Evolutionary conservation across 2,888 invertebrate species (phyloP).

Genomic region (Baronia brevicornis): DNA sequence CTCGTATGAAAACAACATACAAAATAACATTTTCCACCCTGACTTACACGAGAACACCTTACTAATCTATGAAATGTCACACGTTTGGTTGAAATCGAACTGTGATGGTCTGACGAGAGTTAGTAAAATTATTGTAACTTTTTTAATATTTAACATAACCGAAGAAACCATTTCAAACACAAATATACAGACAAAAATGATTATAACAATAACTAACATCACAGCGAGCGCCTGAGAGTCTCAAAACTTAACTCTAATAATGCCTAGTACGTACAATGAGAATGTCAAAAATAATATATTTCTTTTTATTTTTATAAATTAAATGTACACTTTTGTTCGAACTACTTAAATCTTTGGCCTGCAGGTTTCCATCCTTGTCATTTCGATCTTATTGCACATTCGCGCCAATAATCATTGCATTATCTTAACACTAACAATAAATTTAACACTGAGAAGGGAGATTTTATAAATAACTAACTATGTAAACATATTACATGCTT

Average conservation of each 20-base stretch:
- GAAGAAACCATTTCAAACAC: slow-evolving; percentile 22
- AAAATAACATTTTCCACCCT: slow-evolving; percentile 8
- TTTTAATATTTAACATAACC: slow-evolving; percentile 8
- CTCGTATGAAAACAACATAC: slow-evolving; percentile 1
- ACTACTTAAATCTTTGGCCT: slow-evolving; percentile 68
- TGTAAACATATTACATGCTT: slow-evolving; percentile 20
- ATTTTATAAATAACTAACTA: slow-evolving; percentile 19
- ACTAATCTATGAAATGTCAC: neutral
- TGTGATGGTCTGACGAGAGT: no score
- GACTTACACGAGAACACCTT: slow-evolving; percentile 6
- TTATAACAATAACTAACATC: slow-evolving; percentile 56
- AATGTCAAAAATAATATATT: slow-evolving; percentile 44
- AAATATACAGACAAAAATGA: slow-evolving; percentile 33
- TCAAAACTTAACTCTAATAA: slow-evolving; percentile 51
- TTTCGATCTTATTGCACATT: slow-evolving; percentile 48
- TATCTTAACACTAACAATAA: slow-evolving; percentile 20
- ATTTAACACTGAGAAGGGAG: slow-evolving; percentile 25
- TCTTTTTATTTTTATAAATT: slow-evolving; percentile 29
- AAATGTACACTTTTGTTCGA: slow-evolving; percentile 28
- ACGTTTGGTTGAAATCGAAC: no score
- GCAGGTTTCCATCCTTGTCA: slow-evolving; percentile 61
- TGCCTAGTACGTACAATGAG: slow-evolving; percentile 27
- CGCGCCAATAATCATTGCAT: slow-evolving; percentile 29
- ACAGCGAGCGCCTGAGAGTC: slow-evolving; percentile 71
- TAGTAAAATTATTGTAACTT: neutral